Conservation (phyloP, 1,140 invertebrate genomes). For the Drosophila seguyi region DNA sequence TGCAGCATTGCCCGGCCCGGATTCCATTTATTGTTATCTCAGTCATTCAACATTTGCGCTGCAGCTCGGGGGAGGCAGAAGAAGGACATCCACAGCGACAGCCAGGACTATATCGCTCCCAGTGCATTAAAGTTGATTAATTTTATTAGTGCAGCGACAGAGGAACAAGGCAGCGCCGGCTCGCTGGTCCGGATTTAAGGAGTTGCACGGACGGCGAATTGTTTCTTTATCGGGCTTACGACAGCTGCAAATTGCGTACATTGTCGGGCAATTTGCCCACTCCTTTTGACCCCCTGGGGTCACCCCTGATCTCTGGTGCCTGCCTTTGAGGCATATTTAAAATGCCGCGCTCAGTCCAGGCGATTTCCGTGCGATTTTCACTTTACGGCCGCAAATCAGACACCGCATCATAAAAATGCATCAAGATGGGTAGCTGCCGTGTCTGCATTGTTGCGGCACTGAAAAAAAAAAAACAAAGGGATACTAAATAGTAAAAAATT, state of each 20-base stretch:
- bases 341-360: conserved; percentile 38
- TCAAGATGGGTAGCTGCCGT: conserved; percentile 42
- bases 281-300: background rate
- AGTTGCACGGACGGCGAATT: conserved; percentile 31
- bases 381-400: conserved; percentile 73
- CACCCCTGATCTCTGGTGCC: background rate
- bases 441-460: conserved; percentile 9
- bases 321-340: conserved; percentile 67
- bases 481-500: background rate
- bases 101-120: conserved; percentile 10
- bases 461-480: background rate
- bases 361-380: conserved; percentile 69
- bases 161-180: conserved; percentile 1
- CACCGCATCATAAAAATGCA: conserved; percentile 72
- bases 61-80: conserved; percentile 10
- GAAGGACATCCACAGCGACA: conserved; percentile 9
- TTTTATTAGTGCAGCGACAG: conserved; percentile 65
- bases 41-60: conserved; percentile 69
- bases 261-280: conserved; percentile 16
- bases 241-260: conserved; percentile 37
- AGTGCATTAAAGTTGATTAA: conserved; percentile 82
- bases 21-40: conserved; percentile 81
- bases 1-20: conserved; percentile 54
- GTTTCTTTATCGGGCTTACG: conserved; percentile 35
- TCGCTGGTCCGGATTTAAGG: conserved; percentile 31